These are phyloP conservation scores for Melanotus villosus DNA, from an alignment of 2,888 invertebrate genomes.

Conservation along the genomic window DNA sequence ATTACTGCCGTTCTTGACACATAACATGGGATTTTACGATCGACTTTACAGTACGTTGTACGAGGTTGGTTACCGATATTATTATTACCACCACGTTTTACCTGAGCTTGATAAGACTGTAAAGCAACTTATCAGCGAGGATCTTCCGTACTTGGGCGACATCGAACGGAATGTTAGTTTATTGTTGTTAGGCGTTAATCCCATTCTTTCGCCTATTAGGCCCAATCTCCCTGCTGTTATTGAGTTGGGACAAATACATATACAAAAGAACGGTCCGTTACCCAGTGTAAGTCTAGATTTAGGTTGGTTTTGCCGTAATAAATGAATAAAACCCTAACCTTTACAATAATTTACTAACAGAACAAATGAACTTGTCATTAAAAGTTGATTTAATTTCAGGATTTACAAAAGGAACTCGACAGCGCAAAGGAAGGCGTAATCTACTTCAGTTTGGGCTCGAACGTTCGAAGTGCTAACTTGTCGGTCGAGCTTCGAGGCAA, in stretches of 20 bases:
- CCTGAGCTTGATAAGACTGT: constrained; percentile 54
- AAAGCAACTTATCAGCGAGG: constrained; percentile 60
- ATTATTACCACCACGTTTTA: constrained; percentile 53
- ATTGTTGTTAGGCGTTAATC: constrained; percentile 60
- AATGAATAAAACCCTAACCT: neutral
- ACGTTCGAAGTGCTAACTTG: constrained; percentile 63
- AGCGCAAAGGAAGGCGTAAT: constrained; percentile 62
- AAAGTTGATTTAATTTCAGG: constrained; percentile 58
- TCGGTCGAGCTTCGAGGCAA: constrained; percentile 58
- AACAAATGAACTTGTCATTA: too few species aligned
- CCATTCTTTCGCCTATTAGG: constrained; percentile 58
- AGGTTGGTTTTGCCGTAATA: neutral
- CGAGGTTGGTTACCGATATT: constrained; percentile 54
- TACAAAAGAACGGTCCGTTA: constrained; percentile 55
- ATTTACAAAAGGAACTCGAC: constrained; percentile 62
- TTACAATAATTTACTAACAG: too few species aligned
- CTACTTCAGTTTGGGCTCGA: constrained; percentile 67
- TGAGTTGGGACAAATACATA: constrained; percentile 58
- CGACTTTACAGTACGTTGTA: constrained; percentile 55
- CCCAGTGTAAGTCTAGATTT: constrained; percentile 55
- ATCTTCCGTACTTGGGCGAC: constrained; percentile 60
- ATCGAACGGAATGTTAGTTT: constrained; percentile 61
- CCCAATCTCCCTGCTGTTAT: constrained; percentile 61
- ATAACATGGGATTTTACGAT: constrained; percentile 24
- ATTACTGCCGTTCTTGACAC: constrained; percentile 28